phyloP scores from a whole-genome alignment of 2,888 invertebrate species.

The Chelonus formosanus region DNA sequence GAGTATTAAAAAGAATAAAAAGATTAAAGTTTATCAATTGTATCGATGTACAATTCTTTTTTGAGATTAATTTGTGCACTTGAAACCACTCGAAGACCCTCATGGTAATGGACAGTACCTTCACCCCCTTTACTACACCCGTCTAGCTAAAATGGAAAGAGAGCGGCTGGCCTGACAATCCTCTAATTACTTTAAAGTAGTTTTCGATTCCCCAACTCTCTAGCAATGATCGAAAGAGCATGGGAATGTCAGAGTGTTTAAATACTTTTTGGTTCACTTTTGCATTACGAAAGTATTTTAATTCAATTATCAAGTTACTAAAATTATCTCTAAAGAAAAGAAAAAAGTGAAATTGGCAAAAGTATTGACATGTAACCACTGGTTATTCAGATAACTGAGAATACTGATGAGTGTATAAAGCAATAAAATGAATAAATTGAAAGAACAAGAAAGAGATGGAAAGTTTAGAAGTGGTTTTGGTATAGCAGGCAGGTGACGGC shows the following conservation, averaged over 20 bases:
- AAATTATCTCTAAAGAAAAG: not conserved
- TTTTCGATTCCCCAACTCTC: conserved; percentile 50
- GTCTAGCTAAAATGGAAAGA: conserved; percentile 8
- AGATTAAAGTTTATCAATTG: too few species aligned
- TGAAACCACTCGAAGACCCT: conserved; percentile 53
- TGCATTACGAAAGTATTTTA: not conserved
- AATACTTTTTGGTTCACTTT: conserved; percentile 1
- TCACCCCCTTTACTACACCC: conserved; percentile 27
- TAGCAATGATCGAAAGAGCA: conserved; percentile 15
- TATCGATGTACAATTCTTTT: too few species aligned
- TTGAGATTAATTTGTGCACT: conserved; percentile 30
- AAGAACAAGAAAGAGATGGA: conserved; percentile 12
- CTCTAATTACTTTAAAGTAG: conserved; percentile 64
- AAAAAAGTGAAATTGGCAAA: not conserved
- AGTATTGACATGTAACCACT: not conserved
- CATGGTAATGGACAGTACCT: conserved; percentile 55
- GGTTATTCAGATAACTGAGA: not conserved
- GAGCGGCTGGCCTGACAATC: conserved; percentile 55
- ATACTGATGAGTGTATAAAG: not conserved
- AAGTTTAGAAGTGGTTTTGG: conserved; percentile 16
- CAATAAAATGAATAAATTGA: not conserved
- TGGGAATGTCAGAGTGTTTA: conserved; percentile 29
- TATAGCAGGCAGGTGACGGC: conserved; percentile 31
- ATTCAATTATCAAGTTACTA: conserved; percentile 2
- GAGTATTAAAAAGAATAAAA: too few species aligned